A percentile compares a stretch with the other conserved stretches of the same genome.
These are phyloP conservation scores for Conchocele bisecta DNA, from an alignment of 2,888 invertebrate genomes.

Conservation along the genomic window DNA sequence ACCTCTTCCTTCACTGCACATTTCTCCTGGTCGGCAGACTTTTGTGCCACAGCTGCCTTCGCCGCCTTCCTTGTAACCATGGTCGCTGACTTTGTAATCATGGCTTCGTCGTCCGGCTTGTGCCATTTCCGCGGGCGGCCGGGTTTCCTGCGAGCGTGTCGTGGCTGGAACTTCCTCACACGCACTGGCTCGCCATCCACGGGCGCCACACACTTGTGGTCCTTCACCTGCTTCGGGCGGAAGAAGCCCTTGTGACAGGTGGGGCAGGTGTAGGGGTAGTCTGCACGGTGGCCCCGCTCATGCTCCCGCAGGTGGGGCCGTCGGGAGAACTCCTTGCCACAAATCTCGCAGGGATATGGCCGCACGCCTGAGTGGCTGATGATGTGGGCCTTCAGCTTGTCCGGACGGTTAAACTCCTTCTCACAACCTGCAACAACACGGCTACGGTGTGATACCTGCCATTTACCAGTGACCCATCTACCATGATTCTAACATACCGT, in stretches of 20 bases:
- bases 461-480: too few species aligned
- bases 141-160: slow-evolving; percentile 68
- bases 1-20: too few species aligned
- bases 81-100: too few species aligned
- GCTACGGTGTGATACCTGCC: not conserved
- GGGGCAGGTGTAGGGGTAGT: slow-evolving; percentile 77
- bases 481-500: too few species aligned
- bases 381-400: slow-evolving; percentile 86
- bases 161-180: slow-evolving; percentile 66
- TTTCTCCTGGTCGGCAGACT: too few species aligned
- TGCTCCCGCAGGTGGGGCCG: slow-evolving; percentile 81
- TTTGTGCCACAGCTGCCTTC: too few species aligned
- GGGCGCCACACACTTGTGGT: slow-evolving; percentile 76
- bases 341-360: slow-evolving; percentile 81
- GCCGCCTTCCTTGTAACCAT: too few species aligned
- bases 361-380: slow-evolving; percentile 85
- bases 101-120: not conserved
- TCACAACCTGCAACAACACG: slow-evolving; percentile 84
- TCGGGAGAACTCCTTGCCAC: slow-evolving; percentile 81
- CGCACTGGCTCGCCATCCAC: slow-evolving; percentile 59
- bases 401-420: slow-evolving; percentile 87
- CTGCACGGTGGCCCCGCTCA: slow-evolving; percentile 77
- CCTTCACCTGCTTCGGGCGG: slow-evolving; percentile 74
- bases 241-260: slow-evolving; percentile 78
- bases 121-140: slow-evolving; percentile 74